Evolutionary conservation across 2,797 vertebrate genomes (phyloP), one percentile per base, ranked within the genome.

Genomic region (Avahi laniger): DNA sequence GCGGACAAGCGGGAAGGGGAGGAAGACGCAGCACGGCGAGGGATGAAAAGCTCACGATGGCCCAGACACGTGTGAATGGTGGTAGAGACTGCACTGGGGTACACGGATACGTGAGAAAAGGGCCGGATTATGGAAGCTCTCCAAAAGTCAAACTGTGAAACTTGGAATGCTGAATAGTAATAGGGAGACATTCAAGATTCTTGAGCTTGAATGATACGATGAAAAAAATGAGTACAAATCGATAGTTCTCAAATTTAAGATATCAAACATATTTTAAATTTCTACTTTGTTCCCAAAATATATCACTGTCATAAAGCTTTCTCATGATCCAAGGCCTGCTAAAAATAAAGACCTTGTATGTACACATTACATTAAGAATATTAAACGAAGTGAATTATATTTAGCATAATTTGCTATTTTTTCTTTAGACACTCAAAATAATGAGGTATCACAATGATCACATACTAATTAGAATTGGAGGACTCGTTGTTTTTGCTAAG

Each of bases 361-460:
- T 75, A 4, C 52, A 57, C 15, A 52, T 67, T 59, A 87, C 8
- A 28, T 52, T 52, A 52, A 72, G 12, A 75, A 12, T 41, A 91
- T 73, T 67, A 81, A 90, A 50, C 57, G 28, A 94, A 78, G 22
- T 79, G 30, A 88, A 91, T 46, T 91, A 30, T 69, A 73, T 61
- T 93, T 84, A 84, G 43, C 65, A 9, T 65, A 80, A 80, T 54
- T 85, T 86, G 57, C 90, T 75, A 94, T 89, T 95, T 84, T 85
- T 85, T 86, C 78, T 67, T 93, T 69, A 82, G 38, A 72, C 24
- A n/a, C 1, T 80, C 33, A 54, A 91, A 96, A 83, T 50, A 83
- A 41, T 61, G 43, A 90, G 33, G n/a, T 73, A 65, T 95, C 35
- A 87, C 33, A 79, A 61, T 92, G 43, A 73, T 17, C 50, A 87